Evolutionary conservation across 1,140 invertebrate species (phyloP).

Genomic region (Apis dorsata): DNA sequence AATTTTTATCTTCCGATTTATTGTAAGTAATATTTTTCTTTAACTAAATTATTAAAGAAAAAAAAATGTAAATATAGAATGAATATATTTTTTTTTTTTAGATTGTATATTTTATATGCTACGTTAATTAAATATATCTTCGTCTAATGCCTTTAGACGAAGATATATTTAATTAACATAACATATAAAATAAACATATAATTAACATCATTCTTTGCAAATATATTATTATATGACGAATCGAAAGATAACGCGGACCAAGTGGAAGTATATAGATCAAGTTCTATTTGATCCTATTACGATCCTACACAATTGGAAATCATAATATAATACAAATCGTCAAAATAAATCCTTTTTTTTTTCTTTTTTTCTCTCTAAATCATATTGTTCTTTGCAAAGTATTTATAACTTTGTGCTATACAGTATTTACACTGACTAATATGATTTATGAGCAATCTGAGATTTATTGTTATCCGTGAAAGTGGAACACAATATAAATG

Average conservation of each 20-base stretch:
- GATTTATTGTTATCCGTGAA: background rate
- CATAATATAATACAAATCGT: background rate
- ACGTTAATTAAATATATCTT: background rate
- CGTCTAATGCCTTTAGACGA: background rate
- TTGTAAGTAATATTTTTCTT: background rate
- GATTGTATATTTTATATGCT: background rate
- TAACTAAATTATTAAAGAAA: background rate
- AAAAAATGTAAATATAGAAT: background rate
- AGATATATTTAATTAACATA: background rate
- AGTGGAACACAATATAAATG: slow-evolving; percentile 4
- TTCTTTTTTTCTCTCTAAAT: background rate
- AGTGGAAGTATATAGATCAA: too few species aligned
- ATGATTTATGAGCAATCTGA: background rate
- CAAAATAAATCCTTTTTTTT: background rate
- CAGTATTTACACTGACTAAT: background rate
- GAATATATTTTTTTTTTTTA: background rate
- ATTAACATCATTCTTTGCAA: background rate
- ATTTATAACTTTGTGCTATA: background rate
- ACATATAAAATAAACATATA: too few species aligned
- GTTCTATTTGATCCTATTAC: background rate
- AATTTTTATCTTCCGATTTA: slow-evolving; percentile 11
- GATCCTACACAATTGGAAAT: too few species aligned
- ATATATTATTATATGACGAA: background rate
- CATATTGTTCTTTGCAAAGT: background rate
- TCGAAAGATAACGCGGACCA: too few species aligned